Evolutionary conservation across 2,888 invertebrate species (phyloP).

Genomic region (Carpatolechia fugitivella): DNA sequence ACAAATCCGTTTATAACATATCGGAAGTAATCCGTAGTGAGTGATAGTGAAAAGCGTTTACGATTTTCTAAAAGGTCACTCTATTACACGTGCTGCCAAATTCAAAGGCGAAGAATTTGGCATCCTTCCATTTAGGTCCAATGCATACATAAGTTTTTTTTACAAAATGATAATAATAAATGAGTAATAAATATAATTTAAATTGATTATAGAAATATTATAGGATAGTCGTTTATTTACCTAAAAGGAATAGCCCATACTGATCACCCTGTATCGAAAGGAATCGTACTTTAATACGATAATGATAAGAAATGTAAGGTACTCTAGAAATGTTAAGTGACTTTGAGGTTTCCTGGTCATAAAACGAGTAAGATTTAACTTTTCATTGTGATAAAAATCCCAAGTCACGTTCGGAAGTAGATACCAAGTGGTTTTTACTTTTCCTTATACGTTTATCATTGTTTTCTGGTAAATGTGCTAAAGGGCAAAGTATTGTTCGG

Average conservation of each 20-base stretch:
- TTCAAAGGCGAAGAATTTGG: too few relatives aligned
- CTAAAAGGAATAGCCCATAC: too few relatives aligned
- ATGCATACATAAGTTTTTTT: too few relatives aligned
- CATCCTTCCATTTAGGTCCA: background rate
- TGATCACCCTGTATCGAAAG: background rate
- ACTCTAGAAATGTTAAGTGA: conserved; percentile 1
- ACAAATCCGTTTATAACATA: too few relatives aligned
- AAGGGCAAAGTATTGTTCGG: background rate
- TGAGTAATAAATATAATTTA: too few relatives aligned
- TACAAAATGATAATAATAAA: too few relatives aligned
- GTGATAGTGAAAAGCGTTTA: too few relatives aligned
- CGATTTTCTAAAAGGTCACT: too few relatives aligned
- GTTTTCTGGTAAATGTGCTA: background rate
- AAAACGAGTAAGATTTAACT: background rate
- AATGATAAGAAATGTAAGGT: background rate
- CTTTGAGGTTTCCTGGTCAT: background rate
- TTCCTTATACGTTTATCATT: background rate
- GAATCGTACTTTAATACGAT: background rate
- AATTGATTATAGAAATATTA: too few relatives aligned
- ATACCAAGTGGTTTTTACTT: background rate
- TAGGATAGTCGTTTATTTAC: too few relatives aligned
- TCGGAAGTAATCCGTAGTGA: too few relatives aligned
- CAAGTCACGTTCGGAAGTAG: background rate
- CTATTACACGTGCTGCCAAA: too few relatives aligned
- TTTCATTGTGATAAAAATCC: background rate